Base-by-base conservation (phyloP, 2,113 vertebrate species). In the Pleuronectes platessa region DNA sequence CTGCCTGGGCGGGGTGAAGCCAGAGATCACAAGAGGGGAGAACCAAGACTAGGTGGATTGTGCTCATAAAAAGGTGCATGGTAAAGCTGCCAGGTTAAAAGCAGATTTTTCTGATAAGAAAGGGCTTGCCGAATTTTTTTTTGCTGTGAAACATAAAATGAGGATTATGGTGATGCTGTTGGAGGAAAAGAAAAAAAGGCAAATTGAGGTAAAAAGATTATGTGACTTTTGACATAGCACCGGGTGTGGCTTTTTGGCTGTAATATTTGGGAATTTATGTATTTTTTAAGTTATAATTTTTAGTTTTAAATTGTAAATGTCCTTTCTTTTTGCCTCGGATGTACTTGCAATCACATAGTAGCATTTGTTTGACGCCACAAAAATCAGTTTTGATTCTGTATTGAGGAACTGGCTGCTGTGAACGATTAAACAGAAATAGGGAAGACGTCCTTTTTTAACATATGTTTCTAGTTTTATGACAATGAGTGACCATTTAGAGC, bases 161-260 rank as follows among this genome's bases (percentile, higher is more conserved):
- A 90, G 80, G 76, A 91, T 94, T 91, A 90, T 93, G 88, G 85
- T 93, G 72, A 85, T 93, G 84, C 65, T 93, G 55, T 73, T 90
- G 78, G 92, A 94, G 62, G 89, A 92, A 68, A 88, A 88, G 81
- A 90, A 89, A 87, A 91, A 81, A 71, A 90, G 88, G 55, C 68
- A 84, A 62, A 51, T 14, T 63, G 78, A 90, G 92, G 90, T 94
- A 91, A 90, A 90, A 89, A 78, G 15, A 2, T 63, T 64, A 61
- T 74, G 2, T 8, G 20, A 66, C 62, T 10, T 81, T 74, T 56
- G 4, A 64, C 47, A 40, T 54, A 9, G 23, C 40, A 54, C 51
- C 2, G 18, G 20, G 11, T 49, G 13, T 0, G 12, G 18, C 1
- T 61, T 20, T 65, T 68, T 20, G 62, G 15, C n/a, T 47, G 58